These are phyloP conservation scores for Natrix natrix DNA, from an alignment of 2,797 vertebrate genomes.

Conservation along the genomic window DNA sequence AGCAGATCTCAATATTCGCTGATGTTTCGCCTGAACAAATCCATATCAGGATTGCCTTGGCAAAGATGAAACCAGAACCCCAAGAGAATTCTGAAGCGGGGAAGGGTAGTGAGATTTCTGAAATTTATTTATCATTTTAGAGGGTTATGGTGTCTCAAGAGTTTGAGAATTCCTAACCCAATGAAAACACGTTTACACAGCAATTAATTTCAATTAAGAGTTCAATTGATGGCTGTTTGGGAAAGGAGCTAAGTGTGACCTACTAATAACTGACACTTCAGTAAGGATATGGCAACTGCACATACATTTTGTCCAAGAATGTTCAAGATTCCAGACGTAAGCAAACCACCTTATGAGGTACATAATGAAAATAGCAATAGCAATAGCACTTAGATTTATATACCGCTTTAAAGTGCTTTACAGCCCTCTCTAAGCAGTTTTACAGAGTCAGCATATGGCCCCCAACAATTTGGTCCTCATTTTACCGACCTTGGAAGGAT, in stretches of 20 bases:
- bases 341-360: neutral
- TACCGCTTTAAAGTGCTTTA: too few relatives aligned
- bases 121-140: neutral
- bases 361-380: neutral
- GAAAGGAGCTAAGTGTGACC: conserved; percentile 29
- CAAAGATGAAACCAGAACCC: neutral
- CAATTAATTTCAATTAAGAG: conserved; percentile 40
- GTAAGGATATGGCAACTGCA: neutral
- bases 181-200: conserved; percentile 22
- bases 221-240: neutral
- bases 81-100: neutral
- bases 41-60: neutral
- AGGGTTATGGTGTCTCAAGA: neutral
- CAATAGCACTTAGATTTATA: too few relatives aligned
- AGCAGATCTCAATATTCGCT: neutral
- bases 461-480: too few relatives aligned
- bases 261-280: neutral
- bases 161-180: conserved; percentile 32
- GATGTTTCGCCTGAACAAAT: neutral
- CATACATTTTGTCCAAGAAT: neutral
- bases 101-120: neutral
- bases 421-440: too few relatives aligned
- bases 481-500: too few relatives aligned
- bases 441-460: too few relatives aligned
- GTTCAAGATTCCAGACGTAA: neutral